Evolutionary conservation across 2,797 vertebrate genomes (phyloP).

Genomic region (Sebastes nivosus): DNA sequence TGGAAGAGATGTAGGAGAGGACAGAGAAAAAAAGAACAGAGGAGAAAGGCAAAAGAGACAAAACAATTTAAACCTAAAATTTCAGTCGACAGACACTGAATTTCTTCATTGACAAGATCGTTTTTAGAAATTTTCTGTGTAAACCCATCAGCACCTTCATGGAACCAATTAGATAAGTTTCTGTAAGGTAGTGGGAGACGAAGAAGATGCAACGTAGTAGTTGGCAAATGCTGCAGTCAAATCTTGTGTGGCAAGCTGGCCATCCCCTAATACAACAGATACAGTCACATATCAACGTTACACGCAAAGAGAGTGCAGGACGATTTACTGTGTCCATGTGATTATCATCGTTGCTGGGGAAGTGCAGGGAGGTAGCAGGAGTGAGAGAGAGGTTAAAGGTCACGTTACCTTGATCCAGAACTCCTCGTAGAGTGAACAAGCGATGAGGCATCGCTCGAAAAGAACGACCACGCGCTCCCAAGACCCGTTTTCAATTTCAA

Average conservation of each 20-base stretch:
- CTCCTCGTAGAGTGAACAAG: slow-evolving; percentile 99
- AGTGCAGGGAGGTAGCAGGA: slow-evolving; percentile 81
- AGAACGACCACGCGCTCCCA: slow-evolving; percentile 97
- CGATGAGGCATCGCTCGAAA: slow-evolving; percentile 98
- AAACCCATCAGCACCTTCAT: slow-evolving; percentile 99
- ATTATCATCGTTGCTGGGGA: slow-evolving; percentile 89
- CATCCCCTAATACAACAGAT: slow-evolving; percentile 99
- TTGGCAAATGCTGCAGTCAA: slow-evolving; percentile 99
- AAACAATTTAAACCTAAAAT: slow-evolving; percentile 77
- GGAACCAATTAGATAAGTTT: slow-evolving; percentile 99
- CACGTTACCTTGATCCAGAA: slow-evolving; percentile 97
- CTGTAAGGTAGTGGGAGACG: slow-evolving; percentile 99
- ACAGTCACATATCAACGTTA: slow-evolving; percentile 99
- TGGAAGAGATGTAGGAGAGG: slow-evolving; percentile 72
- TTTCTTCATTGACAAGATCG: slow-evolving; percentile 95
- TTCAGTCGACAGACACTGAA: slow-evolving; percentile 77
- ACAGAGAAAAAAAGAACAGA: slow-evolving; percentile 71
- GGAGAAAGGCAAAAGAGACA: slow-evolving; percentile 67
- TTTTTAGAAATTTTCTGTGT: slow-evolving; percentile 98
- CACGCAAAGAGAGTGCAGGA: slow-evolving; percentile 97
- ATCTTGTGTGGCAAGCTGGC: slow-evolving; percentile 99
- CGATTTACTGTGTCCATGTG: slow-evolving; percentile 93
- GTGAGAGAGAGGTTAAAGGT: slow-evolving; percentile 48
- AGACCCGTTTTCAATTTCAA: slow-evolving; percentile 97
- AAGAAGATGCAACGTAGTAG: slow-evolving; percentile 99